A percentile compares a stretch with the other conserved stretches of the same genome.
Conservation (phyloP, 2,113 vertebrate species). For the Cyanistes caeruleus region DNA sequence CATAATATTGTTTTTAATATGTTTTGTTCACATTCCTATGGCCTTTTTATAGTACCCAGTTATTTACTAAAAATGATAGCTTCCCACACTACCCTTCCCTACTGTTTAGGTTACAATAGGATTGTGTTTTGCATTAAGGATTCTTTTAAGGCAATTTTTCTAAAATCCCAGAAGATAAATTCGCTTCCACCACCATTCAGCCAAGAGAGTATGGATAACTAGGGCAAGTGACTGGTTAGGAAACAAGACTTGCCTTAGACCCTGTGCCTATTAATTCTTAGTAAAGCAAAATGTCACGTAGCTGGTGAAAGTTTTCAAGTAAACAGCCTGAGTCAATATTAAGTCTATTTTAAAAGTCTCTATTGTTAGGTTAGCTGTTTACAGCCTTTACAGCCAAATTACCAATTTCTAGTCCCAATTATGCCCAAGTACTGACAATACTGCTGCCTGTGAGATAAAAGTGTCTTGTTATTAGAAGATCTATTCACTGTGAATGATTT, state of each 20-base stretch:
- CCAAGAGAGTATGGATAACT: neutral
- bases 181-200: neutral
- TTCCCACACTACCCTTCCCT: neutral
- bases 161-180: neutral
- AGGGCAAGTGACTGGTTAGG: neutral
- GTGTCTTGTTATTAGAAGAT: conserved; percentile 20
- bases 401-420: conserved; percentile 31
- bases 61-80: neutral
- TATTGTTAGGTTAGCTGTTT: neutral
- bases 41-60: neutral
- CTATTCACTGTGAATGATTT: conserved; percentile 58
- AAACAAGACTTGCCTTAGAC: neutral
- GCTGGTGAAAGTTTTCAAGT: neutral
- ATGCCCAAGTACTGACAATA: neutral
- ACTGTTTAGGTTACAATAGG: neutral
- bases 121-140: neutral
- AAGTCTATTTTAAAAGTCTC: neutral
- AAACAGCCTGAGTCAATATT: neutral
- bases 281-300: neutral
- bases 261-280: neutral
- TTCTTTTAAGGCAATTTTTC: neutral
- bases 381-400: neutral
- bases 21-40: neutral
- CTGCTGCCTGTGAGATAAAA: conserved; percentile 26
- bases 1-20: neutral